Conservation (phyloP, 92 coral and sea anemone species). For the Ricordea florida region DNA sequence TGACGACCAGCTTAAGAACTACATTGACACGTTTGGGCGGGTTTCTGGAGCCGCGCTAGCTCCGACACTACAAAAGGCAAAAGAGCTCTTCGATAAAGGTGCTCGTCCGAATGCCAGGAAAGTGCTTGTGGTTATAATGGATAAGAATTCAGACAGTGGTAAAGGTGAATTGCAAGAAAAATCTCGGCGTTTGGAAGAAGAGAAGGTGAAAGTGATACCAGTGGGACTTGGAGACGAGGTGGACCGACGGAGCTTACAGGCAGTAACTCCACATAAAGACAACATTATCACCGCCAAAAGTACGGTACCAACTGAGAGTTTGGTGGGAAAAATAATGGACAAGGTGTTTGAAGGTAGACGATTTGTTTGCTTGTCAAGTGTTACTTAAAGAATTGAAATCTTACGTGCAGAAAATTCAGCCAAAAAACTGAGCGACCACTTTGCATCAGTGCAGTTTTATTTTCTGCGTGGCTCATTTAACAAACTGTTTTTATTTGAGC, state of each 20-base stretch:
- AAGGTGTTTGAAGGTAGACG: slow-evolving; percentile 70
- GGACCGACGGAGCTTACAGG: slow-evolving; percentile 44
- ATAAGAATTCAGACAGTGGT: slow-evolving; percentile 63
- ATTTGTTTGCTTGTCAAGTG: too few relatives aligned
- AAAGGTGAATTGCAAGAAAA: slow-evolving; percentile 16
- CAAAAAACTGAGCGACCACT: too few relatives aligned
- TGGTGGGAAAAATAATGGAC: slow-evolving; percentile 48
- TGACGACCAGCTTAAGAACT: slow-evolving; percentile 48
- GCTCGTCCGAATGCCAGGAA: slow-evolving; percentile 64
- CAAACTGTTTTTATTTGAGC: neutral
- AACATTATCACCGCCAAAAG: slow-evolving; percentile 46
- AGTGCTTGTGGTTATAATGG: slow-evolving; percentile 80
- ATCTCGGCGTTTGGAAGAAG: slow-evolving; percentile 55
- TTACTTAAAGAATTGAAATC: neutral
- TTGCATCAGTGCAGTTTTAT: neutral
- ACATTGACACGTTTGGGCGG: slow-evolving; percentile 15
- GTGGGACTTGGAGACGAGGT: slow-evolving; percentile 76
- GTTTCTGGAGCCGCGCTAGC: slow-evolving; percentile 64
- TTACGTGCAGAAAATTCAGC: too few relatives aligned
- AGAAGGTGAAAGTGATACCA: slow-evolving; percentile 69
- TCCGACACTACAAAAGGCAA: slow-evolving; percentile 63
- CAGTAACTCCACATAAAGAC: slow-evolving; percentile 46
- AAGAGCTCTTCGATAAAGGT: slow-evolving; percentile 59
- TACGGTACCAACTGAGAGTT: slow-evolving; percentile 31
- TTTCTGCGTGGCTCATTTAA: neutral